These are phyloP conservation scores for Drosophila ustulata DNA, from an alignment of 2,888 invertebrate species.

Conservation along the genomic window DNA sequence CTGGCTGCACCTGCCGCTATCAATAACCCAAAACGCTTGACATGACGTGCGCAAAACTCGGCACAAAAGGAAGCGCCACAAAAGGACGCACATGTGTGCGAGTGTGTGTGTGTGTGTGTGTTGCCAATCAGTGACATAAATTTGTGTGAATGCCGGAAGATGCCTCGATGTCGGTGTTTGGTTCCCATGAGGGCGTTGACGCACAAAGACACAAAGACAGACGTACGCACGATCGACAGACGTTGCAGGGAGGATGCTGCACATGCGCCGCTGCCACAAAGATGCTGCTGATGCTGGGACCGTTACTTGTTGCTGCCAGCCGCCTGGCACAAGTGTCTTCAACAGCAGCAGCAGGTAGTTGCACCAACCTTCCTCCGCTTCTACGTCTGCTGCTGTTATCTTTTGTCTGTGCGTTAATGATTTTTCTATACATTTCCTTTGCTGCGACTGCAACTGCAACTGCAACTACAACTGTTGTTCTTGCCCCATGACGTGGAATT, in stretches of 20 bases:
- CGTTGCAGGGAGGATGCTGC: conserved; percentile 44
- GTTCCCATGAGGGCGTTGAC: conserved; percentile 80
- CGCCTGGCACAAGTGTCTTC: conserved; percentile 73
- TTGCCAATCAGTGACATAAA: conserved; percentile 78
- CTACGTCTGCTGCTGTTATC: conserved; percentile 58
- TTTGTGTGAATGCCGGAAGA: conserved; percentile 66
- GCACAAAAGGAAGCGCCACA: conserved; percentile 58
- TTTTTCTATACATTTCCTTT: conserved; percentile 78
- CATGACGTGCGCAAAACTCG: conserved; percentile 56
- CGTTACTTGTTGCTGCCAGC: conserved; percentile 55
- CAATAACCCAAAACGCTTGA: conserved; percentile 67
- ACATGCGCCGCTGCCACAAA: conserved; percentile 54
- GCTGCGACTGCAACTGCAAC: conserved; percentile 21
- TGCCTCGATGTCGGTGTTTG: conserved; percentile 33
- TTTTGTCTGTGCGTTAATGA: conserved; percentile 74
- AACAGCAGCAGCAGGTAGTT: conserved; percentile 31
- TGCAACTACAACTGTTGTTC: neutral
- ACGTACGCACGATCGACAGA: conserved; percentile 48
- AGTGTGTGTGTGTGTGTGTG: conserved; percentile 25
- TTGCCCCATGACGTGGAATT: conserved; percentile 52
- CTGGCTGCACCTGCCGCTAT: conserved; percentile 64
- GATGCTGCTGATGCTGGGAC: conserved; percentile 19
- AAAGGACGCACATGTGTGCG: conserved; percentile 32
- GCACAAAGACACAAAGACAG: conserved; percentile 68
- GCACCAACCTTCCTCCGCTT: conserved; percentile 34